Percentiles rank a stretch among this genome's conserved stretches.
Conservation (phyloP, 92 coral and sea anemone genomes). For the Epizoanthus illoricatus region DNA sequence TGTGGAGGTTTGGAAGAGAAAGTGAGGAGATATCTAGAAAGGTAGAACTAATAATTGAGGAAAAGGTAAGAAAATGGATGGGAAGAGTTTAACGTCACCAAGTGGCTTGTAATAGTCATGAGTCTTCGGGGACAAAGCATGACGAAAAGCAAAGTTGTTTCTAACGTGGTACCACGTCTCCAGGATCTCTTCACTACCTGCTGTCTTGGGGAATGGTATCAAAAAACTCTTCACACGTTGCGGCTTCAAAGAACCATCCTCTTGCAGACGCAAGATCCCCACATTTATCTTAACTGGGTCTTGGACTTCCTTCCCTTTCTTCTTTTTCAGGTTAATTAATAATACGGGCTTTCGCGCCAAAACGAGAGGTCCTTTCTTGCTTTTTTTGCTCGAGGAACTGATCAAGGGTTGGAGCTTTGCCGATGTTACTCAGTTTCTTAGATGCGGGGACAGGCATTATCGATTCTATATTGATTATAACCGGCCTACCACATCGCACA, state of each 20-base stretch:
- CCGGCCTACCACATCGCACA: conserved; percentile 18
- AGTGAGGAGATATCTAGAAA: too few species aligned
- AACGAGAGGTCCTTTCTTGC: conserved; percentile 33
- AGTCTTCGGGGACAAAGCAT: too few species aligned
- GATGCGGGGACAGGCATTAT: conserved; percentile 17
- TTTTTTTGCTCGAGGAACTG: conserved; percentile 28
- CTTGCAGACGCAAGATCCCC: conserved; percentile 32
- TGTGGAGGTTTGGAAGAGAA: too few species aligned
- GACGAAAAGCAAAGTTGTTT: too few species aligned
- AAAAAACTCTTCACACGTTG: conserved; percentile 19
- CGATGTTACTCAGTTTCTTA: conserved; percentile 24
- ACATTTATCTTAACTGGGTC: conserved; percentile 29
- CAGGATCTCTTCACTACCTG: conserved; percentile 33
- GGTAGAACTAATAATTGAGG: too few species aligned
- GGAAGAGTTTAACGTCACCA: too few species aligned
- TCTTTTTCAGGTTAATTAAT: conserved; percentile 33
- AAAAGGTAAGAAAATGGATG: too few species aligned
- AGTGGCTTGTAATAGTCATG: too few species aligned
- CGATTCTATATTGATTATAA: conserved; percentile 20
- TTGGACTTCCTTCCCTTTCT: conserved; percentile 33
- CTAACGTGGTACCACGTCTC: neutral
- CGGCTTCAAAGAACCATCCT: conserved; percentile 35
- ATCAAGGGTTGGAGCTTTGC: conserved; percentile 35
- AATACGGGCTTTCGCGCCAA: conserved; percentile 40
- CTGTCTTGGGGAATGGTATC: conserved; percentile 30